Evolutionary conservation across 2,113 vertebrate genomes (phyloP).

Genomic region (Daphoenositta chrysoptera): DNA sequence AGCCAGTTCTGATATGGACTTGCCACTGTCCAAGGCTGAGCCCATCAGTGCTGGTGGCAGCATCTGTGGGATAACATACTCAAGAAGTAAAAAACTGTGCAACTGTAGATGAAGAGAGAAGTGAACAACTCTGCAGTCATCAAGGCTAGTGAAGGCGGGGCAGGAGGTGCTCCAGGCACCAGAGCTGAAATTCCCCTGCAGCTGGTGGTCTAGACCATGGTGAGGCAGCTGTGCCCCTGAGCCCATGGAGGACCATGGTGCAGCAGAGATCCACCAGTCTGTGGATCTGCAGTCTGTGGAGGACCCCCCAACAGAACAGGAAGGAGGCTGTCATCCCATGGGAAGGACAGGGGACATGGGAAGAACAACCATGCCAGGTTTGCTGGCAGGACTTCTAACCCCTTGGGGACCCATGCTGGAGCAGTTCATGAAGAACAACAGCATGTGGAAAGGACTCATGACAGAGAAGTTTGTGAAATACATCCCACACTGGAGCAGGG

Average conservation of each 20-base stretch:
- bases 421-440: neutral
- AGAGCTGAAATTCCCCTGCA: neutral
- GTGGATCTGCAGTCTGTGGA: rapidly evolving
- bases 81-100: neutral
- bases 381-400: neutral
- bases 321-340: neutral
- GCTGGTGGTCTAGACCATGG: neutral
- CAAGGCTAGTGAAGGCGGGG: too few species aligned
- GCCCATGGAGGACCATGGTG: neutral
- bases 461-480: neutral
- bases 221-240: neutral
- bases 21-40: rapidly evolving
- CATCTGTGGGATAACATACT: neutral
- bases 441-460: neutral
- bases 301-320: rapidly evolving
- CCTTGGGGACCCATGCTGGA: neutral
- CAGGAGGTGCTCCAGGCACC: neutral
- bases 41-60: rapidly evolving
- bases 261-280: neutral
- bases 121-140: neutral
- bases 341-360: too few species aligned
- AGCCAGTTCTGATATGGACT: rapidly evolving
- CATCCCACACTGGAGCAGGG: neutral
- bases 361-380: too few species aligned
- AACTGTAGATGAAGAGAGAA: neutral